Conservation (phyloP, 2,888 invertebrate species). For the Camponotus fellah region DNA sequence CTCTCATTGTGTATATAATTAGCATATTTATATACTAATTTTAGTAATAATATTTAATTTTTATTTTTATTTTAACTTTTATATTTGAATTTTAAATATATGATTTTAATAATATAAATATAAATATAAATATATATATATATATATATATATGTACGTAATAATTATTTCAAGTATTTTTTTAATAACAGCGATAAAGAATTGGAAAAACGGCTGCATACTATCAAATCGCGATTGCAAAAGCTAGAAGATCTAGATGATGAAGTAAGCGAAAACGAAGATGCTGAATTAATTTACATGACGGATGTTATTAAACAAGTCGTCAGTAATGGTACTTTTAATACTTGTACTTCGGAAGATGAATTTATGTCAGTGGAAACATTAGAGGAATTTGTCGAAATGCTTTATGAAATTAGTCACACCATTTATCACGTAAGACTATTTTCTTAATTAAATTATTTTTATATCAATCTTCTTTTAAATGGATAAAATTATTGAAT, state of each 20-base stretch:
- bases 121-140: neutral
- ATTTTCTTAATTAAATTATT: neutral
- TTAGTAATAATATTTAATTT: neutral
- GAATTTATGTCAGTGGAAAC: slow-evolving; percentile 69
- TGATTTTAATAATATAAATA: no score
- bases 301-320: slow-evolving; percentile 79
- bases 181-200: slow-evolving; percentile 82
- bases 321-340: slow-evolving; percentile 80
- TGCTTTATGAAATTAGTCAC: slow-evolving; percentile 74
- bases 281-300: slow-evolving; percentile 81
- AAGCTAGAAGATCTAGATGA: slow-evolving; percentile 77
- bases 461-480: neutral
- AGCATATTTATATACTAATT: neutral
- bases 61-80: neutral
- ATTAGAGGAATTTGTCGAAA: slow-evolving; percentile 72
- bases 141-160: no score
- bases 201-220: slow-evolving; percentile 83
- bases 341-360: slow-evolving; percentile 75
- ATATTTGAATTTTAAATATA: neutral
- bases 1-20: neutral
- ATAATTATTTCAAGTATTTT: neutral
- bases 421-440: slow-evolving; percentile 75
- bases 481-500: neutral
- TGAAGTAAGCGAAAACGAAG: slow-evolving; percentile 83
- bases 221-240: slow-evolving; percentile 81